phyloP scores from a whole-genome alignment of 2,797 vertebrate species.

The Menidia menidia region DNA sequence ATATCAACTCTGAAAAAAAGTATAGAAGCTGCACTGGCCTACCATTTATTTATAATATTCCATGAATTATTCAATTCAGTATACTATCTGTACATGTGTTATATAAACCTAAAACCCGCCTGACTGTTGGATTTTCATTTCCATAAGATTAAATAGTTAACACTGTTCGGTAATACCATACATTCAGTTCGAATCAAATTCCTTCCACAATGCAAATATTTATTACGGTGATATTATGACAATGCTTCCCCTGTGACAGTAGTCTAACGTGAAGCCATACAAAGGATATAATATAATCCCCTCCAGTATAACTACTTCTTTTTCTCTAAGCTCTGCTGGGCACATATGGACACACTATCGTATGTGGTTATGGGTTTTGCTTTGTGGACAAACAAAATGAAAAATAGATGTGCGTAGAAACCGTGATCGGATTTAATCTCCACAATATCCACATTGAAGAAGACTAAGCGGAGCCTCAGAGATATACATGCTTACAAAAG shows the following conservation, averaged over 20 bases:
- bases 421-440: constrained; percentile 40
- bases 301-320: constrained; percentile 23
- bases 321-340: constrained; percentile 25
- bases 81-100: background rate
- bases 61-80: background rate
- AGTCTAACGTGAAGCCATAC: constrained; percentile 8
- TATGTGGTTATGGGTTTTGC: constrained; percentile 54
- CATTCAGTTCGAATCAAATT: background rate
- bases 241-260: background rate
- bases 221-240: background rate
- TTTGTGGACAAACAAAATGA: constrained; percentile 71
- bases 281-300: background rate
- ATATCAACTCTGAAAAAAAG: background rate
- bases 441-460: constrained; percentile 20
- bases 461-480: constrained; percentile 20
- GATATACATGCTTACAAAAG: constrained; percentile 16
- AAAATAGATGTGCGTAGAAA: constrained; percentile 69
- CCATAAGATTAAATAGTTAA: too few relatives aligned
- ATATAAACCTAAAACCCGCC: background rate
- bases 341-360: constrained; percentile 27
- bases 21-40: background rate
- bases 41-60: background rate
- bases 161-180: background rate
- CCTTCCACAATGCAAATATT: background rate
- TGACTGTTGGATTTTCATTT: too few relatives aligned